phyloP scores from a whole-genome alignment of 1,140 invertebrate genomes.

The Lineus longissimus region DNA sequence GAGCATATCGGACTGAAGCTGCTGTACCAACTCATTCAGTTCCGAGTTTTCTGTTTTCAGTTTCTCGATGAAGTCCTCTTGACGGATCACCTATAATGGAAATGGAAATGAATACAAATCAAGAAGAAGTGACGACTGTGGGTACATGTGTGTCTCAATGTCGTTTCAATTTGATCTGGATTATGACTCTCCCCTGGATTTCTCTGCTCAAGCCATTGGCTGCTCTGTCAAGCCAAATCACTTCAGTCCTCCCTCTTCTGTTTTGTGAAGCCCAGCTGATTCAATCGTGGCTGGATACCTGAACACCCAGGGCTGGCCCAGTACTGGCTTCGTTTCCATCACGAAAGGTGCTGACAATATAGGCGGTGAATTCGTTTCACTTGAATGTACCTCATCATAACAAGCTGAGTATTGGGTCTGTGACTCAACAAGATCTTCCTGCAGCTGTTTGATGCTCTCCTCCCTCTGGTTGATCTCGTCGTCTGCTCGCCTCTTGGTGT shows the following conservation, averaged over 20 bases:
- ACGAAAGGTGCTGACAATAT: too few species aligned
- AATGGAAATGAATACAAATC: background rate
- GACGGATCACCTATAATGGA: slow-evolving; percentile 33
- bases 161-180: too few species aligned
- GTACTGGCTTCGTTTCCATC: too few species aligned
- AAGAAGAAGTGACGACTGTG: background rate
- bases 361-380: too few species aligned
- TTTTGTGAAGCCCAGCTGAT: too few species aligned
- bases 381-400: slow-evolving; percentile 52
- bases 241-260: too few species aligned
- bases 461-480: slow-evolving; percentile 32
- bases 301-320: too few species aligned
- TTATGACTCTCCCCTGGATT: too few species aligned
- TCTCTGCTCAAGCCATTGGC: too few species aligned
- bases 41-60: slow-evolving; percentile 42
- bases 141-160: background rate
- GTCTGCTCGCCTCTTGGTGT: slow-evolving; percentile 33
- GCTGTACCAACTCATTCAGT: slow-evolving; percentile 30
- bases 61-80: slow-evolving; percentile 43
- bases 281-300: too few species aligned
- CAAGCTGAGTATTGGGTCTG: slow-evolving; percentile 49
- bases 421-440: slow-evolving; percentile 46
- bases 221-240: too few species aligned
- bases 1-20: slow-evolving; percentile 24
- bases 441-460: slow-evolving; percentile 40